Conservation (phyloP, 2,113 vertebrate genomes). For the Garra rufa region DNA sequence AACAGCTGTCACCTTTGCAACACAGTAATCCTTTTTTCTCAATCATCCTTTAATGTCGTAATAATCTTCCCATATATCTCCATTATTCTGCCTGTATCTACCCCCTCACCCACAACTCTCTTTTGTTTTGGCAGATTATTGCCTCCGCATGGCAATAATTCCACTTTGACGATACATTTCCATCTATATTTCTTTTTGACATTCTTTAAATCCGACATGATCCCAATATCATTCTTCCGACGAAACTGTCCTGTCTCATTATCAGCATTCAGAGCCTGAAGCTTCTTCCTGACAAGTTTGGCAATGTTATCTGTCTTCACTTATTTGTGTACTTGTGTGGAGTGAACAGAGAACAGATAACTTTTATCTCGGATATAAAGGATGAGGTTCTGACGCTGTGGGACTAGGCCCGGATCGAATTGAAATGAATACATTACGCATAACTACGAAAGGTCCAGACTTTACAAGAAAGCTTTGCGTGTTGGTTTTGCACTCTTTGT, state of each 20-base stretch:
- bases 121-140: background rate
- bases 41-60: background rate
- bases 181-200: background rate
- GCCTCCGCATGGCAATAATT: background rate
- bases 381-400: background rate
- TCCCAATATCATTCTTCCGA: background rate
- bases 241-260: background rate
- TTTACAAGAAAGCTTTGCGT: background rate
- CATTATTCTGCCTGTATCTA: background rate
- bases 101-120: background rate
- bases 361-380: background rate
- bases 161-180: background rate
- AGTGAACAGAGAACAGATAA: background rate
- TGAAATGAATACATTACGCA: conserved; percentile 11
- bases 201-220: conserved; percentile 18
- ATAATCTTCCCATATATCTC: background rate
- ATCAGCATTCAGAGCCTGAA: background rate
- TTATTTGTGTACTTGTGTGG: conserved; percentile 13
- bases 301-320: conserved; percentile 6
- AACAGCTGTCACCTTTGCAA: conserved; percentile 74
- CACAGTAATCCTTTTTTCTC: conserved; percentile 70
- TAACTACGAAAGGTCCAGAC: background rate
- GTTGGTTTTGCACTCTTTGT: background rate
- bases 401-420: background rate
- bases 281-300: background rate